phyloP scores from a whole-genome alignment of 2,797 vertebrate species.

The Gymnoscopelus microlampas region DNA sequence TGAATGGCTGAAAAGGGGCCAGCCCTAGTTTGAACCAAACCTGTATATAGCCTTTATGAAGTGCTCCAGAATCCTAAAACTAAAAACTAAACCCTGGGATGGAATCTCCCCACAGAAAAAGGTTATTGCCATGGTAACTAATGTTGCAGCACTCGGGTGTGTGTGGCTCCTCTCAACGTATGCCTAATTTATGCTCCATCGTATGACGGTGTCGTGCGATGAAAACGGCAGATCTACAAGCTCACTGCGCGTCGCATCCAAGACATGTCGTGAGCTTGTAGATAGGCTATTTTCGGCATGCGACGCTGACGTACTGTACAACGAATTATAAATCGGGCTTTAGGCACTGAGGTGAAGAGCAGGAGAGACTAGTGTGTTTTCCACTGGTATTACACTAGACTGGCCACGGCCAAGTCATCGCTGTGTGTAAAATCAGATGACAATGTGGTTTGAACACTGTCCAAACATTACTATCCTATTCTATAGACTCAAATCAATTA shows the following conservation, averaged over 20 bases:
- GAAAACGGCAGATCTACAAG: too few relatives aligned
- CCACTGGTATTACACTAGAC: slow-evolving; percentile 26
- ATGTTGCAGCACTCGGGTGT: slow-evolving; percentile 81
- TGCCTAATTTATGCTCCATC: too few relatives aligned
- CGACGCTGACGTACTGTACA: too few relatives aligned
- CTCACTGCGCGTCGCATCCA: too few relatives aligned
- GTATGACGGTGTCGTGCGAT: too few relatives aligned
- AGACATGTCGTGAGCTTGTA: too few relatives aligned
- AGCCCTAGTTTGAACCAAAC: slow-evolving; percentile 33
- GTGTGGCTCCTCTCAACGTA: slow-evolving; percentile 78
- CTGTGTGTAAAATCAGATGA: slow-evolving; percentile 29
- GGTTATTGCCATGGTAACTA: slow-evolving; percentile 82
- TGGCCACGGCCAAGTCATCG: slow-evolving; percentile 10
- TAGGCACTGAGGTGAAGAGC: slow-evolving; percentile 97
- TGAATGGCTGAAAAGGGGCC: slow-evolving; percentile 12
- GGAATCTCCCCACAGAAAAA: slow-evolving; percentile 32
- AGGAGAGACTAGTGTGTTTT: slow-evolving; percentile 81
- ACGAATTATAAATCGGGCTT: neutral
- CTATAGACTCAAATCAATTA: slow-evolving; percentile 30
- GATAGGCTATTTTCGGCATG: too few relatives aligned
- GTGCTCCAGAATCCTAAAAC: slow-evolving; percentile 44
- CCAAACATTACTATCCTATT: slow-evolving; percentile 39
- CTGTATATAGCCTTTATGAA: slow-evolving; percentile 31
- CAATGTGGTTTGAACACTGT: slow-evolving; percentile 25
- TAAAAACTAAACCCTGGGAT: slow-evolving; percentile 40